Conservation (phyloP, 2,888 invertebrate genomes). For the Stenotaenia linearis region DNA sequence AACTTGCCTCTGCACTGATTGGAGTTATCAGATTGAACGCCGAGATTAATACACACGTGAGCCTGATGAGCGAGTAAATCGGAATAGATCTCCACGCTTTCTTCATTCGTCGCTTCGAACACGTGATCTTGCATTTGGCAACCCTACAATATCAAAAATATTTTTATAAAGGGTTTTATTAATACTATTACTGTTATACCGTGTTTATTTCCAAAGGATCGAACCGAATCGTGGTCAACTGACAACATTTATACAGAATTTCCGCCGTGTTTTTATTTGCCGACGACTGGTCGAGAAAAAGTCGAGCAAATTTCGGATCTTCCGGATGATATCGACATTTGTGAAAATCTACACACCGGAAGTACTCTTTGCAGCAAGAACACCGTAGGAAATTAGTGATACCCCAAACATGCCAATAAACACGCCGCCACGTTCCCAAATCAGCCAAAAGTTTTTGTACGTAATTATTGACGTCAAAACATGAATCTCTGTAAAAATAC, state of each 20-base stretch:
- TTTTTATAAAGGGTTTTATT: not conserved
- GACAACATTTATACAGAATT: not conserved
- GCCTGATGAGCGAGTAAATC: not conserved
- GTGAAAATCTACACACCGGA: not conserved
- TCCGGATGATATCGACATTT: not conserved
- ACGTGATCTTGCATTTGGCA: not conserved
- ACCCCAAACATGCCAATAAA: constrained; percentile 2
- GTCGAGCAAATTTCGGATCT: not conserved
- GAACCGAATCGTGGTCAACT: not conserved
- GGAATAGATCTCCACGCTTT: not conserved
- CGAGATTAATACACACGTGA: not conserved
- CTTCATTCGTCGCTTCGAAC: not conserved
- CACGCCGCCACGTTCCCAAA: not conserved
- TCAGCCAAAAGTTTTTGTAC: not conserved
- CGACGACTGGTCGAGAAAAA: not conserved
- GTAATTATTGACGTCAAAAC: not conserved
- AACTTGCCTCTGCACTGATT: not conserved
- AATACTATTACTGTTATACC: not conserved
- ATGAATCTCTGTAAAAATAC: not conserved
- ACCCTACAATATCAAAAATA: not conserved
- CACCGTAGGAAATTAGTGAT: not conserved
- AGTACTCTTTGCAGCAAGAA: not conserved
- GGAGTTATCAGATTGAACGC: not conserved
- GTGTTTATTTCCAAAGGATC: not conserved
- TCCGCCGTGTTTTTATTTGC: not conserved